These are phyloP conservation scores for Acronicta aceris DNA, from an alignment of 2,888 invertebrate genomes.

Conservation along the genomic window DNA sequence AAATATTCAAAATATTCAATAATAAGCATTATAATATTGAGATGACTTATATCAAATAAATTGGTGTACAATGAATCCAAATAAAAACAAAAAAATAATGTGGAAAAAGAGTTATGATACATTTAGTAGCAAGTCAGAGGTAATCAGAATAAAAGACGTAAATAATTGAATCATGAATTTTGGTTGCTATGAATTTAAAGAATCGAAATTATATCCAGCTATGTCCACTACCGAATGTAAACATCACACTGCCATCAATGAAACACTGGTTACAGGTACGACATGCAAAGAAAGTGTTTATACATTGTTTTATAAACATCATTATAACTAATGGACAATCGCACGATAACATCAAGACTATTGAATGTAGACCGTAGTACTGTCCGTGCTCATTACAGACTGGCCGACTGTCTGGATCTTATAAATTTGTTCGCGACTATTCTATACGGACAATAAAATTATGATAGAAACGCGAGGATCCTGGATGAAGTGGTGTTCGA, in stretches of 20 bases:
- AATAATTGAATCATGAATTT: constrained; percentile 2
- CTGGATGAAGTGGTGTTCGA: constrained; percentile 57
- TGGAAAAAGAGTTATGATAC: constrained; percentile 30
- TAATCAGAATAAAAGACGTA: constrained; percentile 24
- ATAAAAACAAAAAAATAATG: constrained; percentile 6
- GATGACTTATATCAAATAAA: constrained; percentile 3
- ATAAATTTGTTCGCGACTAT: constrained; percentile 39
- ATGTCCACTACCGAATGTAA: constrained; percentile 39
- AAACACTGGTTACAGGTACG: constrained; percentile 58
- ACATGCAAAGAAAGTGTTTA: constrained; percentile 69
- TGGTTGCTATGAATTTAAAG: constrained; percentile 6
- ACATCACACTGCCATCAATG: constrained; percentile 40
- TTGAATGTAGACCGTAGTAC: constrained; percentile 62
- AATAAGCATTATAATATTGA: not conserved
- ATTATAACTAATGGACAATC: constrained; percentile 72
- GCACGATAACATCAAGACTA: constrained; percentile 73
- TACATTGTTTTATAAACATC: constrained; percentile 79
- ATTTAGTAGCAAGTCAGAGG: constrained; percentile 40
- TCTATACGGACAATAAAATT: constrained; percentile 19
- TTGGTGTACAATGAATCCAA: constrained; percentile 20
- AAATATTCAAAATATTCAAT: not conserved
- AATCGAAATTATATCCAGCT: constrained; percentile 23
- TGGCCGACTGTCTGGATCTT: constrained; percentile 27
- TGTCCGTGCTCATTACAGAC: constrained; percentile 56
- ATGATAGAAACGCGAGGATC: constrained; percentile 46